These are phyloP conservation scores for Heliconius charithonia DNA, from an alignment of 2,888 invertebrate genomes.

Conservation along the genomic window DNA sequence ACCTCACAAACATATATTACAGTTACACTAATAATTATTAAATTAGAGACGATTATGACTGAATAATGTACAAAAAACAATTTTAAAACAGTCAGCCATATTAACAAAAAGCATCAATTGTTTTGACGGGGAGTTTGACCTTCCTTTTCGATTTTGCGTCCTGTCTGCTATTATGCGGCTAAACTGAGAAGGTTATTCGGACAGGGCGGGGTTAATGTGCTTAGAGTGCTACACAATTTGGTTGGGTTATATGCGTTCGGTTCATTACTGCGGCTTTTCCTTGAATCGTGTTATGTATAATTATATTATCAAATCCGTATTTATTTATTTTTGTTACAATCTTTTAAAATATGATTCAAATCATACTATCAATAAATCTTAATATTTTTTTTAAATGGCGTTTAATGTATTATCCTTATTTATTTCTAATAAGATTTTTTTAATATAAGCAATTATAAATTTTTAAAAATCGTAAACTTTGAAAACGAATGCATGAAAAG, in stretches of 20 bases:
- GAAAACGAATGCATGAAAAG: not conserved
- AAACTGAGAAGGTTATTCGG: slow-evolving; percentile 59
- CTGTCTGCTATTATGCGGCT: slow-evolving; percentile 67
- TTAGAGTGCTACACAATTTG: slow-evolving; percentile 54
- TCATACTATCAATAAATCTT: too few species aligned
- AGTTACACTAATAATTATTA: not conserved
- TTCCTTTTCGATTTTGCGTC: slow-evolving; percentile 74
- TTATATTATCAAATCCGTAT: slow-evolving; percentile 12
- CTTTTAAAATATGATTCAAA: too few species aligned
- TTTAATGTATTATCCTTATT: not conserved
- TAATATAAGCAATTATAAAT: not conserved
- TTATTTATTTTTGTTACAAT: too few species aligned
- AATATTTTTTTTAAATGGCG: not conserved
- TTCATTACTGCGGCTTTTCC: slow-evolving; percentile 47
- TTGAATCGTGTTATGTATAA: slow-evolving; percentile 33
- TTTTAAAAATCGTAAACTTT: not conserved
- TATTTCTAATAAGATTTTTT: not conserved
- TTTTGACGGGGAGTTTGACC: slow-evolving; percentile 82
- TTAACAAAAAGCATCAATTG: slow-evolving; percentile 78
- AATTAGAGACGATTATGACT: not conserved
- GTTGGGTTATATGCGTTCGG: slow-evolving; percentile 61
- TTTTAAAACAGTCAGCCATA: slow-evolving; percentile 75
- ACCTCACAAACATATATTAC: not conserved
- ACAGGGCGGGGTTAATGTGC: slow-evolving; percentile 52
- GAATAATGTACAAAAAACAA: slow-evolving; percentile 52